Evolutionary conservation across 2,888 invertebrate genomes (phyloP).

Genomic region (Harpagoxenus sublaevis): DNA sequence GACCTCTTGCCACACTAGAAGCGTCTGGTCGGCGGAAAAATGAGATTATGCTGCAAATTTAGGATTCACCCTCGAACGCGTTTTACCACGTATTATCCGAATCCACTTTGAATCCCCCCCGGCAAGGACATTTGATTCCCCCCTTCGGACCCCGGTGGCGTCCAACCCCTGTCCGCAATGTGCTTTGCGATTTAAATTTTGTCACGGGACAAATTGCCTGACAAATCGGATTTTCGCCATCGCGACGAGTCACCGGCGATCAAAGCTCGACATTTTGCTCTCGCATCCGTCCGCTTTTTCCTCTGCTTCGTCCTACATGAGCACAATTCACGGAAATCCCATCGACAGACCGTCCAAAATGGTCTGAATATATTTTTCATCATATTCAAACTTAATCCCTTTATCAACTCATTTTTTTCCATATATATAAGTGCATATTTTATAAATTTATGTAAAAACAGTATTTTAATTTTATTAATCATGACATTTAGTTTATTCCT

Average conservation of each 20-base stretch:
- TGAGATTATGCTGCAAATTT: conserved; percentile 84
- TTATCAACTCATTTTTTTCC: conserved; percentile 4
- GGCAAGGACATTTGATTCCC: conserved; percentile 81
- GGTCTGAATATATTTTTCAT: conserved; percentile 43
- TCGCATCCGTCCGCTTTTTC: conserved; percentile 35
- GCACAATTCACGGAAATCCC: conserved; percentile 64
- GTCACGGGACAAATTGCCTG: conserved; percentile 85
- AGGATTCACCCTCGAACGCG: conserved; percentile 84
- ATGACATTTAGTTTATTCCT: background rate
- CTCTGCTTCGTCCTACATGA: conserved; percentile 41
- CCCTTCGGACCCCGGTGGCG: conserved; percentile 36
- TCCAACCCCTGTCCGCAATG: conserved; percentile 69
- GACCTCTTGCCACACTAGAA: conserved; percentile 64
- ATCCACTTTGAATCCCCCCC: conserved; percentile 83
- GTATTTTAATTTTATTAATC: background rate
- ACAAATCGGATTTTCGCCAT: conserved; percentile 82
- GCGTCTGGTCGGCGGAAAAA: conserved; percentile 79
- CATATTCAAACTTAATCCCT: conserved; percentile 16
- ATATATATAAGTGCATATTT: background rate
- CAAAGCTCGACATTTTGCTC: conserved; percentile 66
- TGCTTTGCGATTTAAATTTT: conserved; percentile 86
- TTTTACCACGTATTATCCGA: conserved; percentile 82
- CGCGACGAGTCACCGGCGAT: conserved; percentile 67
- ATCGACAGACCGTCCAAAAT: conserved; percentile 67
- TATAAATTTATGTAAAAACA: background rate